phyloP scores from a whole-genome alignment of 2,888 invertebrate genomes.

The Trissolcus japonicus region DNA sequence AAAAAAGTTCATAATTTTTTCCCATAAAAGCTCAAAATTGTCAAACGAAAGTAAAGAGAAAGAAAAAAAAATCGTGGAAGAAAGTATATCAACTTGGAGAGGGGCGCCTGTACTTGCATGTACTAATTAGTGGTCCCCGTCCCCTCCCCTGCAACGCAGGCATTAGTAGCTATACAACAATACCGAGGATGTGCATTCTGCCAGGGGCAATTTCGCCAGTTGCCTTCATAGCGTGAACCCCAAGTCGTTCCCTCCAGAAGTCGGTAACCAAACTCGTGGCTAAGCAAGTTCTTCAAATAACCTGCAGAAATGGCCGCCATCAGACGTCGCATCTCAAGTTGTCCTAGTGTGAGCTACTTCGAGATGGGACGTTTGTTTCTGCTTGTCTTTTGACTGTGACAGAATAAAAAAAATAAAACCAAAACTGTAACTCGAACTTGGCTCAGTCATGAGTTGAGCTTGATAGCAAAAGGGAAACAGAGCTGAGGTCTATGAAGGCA shows the following conservation, averaged over 20 bases:
- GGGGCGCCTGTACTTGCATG: constrained; percentile 67
- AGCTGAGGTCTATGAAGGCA: constrained; percentile 72
- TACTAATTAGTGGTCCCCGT: constrained; percentile 74
- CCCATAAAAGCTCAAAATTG: background rate
- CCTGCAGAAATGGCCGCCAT: too few species aligned
- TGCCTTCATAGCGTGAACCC: constrained; percentile 73
- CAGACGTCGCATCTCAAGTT: too few species aligned
- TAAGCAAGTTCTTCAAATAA: constrained; percentile 59
- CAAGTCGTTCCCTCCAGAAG: constrained; percentile 67
- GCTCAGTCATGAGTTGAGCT: constrained; percentile 67
- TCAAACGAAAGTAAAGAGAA: background rate
- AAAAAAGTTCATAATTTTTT: background rate
- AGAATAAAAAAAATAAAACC: background rate
- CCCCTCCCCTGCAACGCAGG: constrained; percentile 75
- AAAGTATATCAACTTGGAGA: constrained; percentile 56
- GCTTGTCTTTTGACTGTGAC: too few species aligned
- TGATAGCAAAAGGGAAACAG: constrained; percentile 64
- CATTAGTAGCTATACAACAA: constrained; percentile 76
- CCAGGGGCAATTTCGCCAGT: constrained; percentile 76
- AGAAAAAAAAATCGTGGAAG: constrained; percentile 12
- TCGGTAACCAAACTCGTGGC: constrained; percentile 65
- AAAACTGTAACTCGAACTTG: constrained; percentile 49
- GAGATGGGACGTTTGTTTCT: too few species aligned
- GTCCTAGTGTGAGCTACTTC: too few species aligned
- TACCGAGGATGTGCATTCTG: constrained; percentile 76